Base-by-base conservation (phyloP, 2,113 vertebrate genomes). In the Boulengeromyrus knoepffleri region DNA sequence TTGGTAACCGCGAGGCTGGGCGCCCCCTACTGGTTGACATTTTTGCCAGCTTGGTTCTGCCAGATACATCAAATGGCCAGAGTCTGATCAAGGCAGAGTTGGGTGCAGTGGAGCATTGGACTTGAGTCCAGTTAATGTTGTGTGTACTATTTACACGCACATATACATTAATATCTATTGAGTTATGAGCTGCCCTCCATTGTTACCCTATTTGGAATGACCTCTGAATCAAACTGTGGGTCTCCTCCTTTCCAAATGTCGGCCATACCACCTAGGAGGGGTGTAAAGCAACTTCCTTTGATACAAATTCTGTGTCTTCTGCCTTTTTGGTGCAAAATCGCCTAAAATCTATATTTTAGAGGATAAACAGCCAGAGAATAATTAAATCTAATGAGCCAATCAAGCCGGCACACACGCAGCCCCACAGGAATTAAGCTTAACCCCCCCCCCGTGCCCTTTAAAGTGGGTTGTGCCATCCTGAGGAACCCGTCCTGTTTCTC, bases 21-120 rank as follows among this genome's bases (percentile, higher is more conserved):
- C 90, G 96, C 96, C 96, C 95, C 96, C 97, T 97, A 96, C 95
- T 96, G 95, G 95, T 93, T 91, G 96, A 89, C 95, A 93, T 93
- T 92, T 93, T 84, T 49, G 74, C 89, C 89, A 90, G 92, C 93
- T 91, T 93, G 93, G 87, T 94, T 91, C 36, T 94, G 94, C 94
- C 95, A 92, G 94, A 97, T 97, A 97, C 96, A 94, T 94, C 89
- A 89, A 90, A 70, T 70, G 62, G 62, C 62, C n/a, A 66, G 9
- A 27, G n/a, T n/a, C 58, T 27, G 58, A 66, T 66, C 58, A 27
- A 90, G 90, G 92, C 91, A 90, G 15, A 42, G 74, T 80, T 80
- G 4, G 74, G 15, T 39, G 74, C 74, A 42, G 74, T 8, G 13
- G 74, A 19, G 74, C 74, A 42, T 36, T 31, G 27, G 27, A 66